Evolutionary conservation across 2,797 vertebrate genomes (phyloP), one percentile per base, ranked within the genome.

Genomic region (Amphiprion clarkii): DNA sequence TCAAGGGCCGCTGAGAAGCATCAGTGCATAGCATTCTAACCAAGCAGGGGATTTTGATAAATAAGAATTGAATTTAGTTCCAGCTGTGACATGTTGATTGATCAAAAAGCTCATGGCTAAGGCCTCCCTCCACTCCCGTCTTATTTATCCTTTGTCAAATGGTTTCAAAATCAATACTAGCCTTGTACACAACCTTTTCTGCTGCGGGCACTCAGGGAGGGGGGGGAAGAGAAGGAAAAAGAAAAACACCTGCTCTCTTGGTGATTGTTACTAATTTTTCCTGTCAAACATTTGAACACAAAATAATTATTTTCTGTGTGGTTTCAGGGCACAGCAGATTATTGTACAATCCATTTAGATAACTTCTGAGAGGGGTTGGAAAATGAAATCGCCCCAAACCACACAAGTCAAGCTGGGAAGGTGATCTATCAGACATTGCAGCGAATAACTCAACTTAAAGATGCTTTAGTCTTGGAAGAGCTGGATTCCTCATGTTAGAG

Each of bases 41-140:
- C 93, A 95, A 95, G 95, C 94, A 95, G 94, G 96, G 94, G 93
- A 97, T 97, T 97, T 95, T 96, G 95, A 96, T 96, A 96, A 97
- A 97, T 97, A 98, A 98, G 97, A 98, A 99, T 98, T 96, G 96
- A 97, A 97, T 99, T 98, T 97, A 88, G 95, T 95, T 96, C 93
- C 95, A 95, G 94, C 95, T 96, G 95, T 97, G 97, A 97, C 97
- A 98, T 94, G 95, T 96, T 98, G 97, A 99, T 99, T 98, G 98
- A 99, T 99, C 97, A 97, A 95, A 96, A 96, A 96, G 96, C 95
- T 96, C 93, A 95, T 97, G 97, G 97, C 96, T 96, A 95, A 97
- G 96, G 96, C 96, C 92, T 97, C 94, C 95, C 94, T 95, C 93
- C 94, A 96, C 95, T 95, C 92, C 93, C 88, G 90, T 96, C 96